These are phyloP conservation scores for Hirtodrosophila histrioides DNA, from an alignment of 2,888 invertebrate genomes.

Conservation along the genomic window DNA sequence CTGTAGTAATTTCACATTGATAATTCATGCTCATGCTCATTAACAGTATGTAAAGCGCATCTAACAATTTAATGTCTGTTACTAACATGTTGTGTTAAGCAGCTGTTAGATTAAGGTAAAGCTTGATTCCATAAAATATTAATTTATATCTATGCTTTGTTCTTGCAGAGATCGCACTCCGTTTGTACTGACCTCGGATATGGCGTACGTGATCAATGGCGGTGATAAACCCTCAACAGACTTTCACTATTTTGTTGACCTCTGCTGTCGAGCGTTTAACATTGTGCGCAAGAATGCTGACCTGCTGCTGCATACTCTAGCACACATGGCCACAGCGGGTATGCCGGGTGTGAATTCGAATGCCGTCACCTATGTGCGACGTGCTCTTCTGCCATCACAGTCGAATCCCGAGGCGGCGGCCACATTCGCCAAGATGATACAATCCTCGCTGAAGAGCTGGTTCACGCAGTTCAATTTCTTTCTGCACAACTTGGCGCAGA, in stretches of 20 bases:
- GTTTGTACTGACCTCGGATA: conserved; percentile 98
- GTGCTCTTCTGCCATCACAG: conserved; percentile 93
- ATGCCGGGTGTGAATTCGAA: conserved; percentile 91
- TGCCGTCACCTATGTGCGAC: conserved; percentile 96
- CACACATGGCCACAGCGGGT: conserved; percentile 87
- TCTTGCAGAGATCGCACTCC: conserved; percentile 95
- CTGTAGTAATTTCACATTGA: too few relatives aligned
- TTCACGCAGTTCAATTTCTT: conserved; percentile 99
- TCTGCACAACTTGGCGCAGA: conserved; percentile 97
- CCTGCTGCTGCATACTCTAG: conserved; percentile 94
- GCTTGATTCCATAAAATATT: too few relatives aligned
- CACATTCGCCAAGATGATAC: conserved; percentile 97
- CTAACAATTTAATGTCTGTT: too few relatives aligned
- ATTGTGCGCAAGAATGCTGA: conserved; percentile 96
- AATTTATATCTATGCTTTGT: not conserved
- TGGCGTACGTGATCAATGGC: conserved; percentile 99
- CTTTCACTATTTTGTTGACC: conserved; percentile 99
- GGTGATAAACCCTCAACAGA: conserved; percentile 96
- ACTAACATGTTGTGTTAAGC: too few relatives aligned
- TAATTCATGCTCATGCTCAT: too few relatives aligned
- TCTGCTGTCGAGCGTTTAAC: conserved; percentile 98
- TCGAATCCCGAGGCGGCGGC: conserved; percentile 98
- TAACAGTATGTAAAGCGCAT: too few relatives aligned
- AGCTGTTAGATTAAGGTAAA: too few relatives aligned
- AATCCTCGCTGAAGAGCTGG: conserved; percentile 95